phyloP scores from a whole-genome alignment of 1,140 invertebrate genomes.

The Procambarus clarkii region DNA sequence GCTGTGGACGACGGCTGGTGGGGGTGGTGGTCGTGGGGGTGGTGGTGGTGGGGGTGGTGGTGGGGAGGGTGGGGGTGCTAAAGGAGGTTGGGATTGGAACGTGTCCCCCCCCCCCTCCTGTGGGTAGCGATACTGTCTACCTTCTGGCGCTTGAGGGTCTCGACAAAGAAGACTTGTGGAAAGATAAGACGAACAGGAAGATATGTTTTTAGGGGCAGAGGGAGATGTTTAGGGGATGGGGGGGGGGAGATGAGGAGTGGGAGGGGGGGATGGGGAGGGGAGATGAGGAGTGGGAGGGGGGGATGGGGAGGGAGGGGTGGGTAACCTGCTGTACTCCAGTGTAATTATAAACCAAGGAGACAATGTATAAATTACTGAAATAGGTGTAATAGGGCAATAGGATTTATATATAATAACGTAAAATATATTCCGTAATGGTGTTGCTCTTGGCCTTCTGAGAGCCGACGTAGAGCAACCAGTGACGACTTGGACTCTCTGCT shows the following conservation, averaged over 20 bases:
- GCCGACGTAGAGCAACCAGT: too few species aligned
- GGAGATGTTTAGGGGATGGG: neutral
- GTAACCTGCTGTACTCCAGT: too few species aligned
- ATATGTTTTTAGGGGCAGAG: neutral
- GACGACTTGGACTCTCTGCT: too few species aligned
- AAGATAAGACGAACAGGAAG: neutral
- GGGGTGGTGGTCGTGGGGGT: neutral
- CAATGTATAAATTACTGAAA: too few species aligned
- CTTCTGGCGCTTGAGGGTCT: too few species aligned
- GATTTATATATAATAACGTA: too few species aligned
- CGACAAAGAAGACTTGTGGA: neutral
- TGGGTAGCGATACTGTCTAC: too few species aligned
- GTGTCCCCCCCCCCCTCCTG: conserved; percentile 10
- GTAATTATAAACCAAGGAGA: too few species aligned
- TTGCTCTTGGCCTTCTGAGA: too few species aligned
- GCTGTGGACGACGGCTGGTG: neutral
- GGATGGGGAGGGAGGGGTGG: neutral
- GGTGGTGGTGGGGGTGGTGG: conserved; percentile 12
- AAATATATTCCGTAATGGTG: too few species aligned
- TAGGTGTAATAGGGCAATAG: too few species aligned
- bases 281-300: neutral
- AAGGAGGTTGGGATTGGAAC: neutral
- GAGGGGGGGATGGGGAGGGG: neutral
- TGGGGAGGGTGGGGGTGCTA: neutral
- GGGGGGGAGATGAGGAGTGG: neutral